Percentiles rank a stretch among this genome's conserved stretches.
Conservation (phyloP, 2,888 invertebrate genomes). For the Dexiosoma caninum region DNA sequence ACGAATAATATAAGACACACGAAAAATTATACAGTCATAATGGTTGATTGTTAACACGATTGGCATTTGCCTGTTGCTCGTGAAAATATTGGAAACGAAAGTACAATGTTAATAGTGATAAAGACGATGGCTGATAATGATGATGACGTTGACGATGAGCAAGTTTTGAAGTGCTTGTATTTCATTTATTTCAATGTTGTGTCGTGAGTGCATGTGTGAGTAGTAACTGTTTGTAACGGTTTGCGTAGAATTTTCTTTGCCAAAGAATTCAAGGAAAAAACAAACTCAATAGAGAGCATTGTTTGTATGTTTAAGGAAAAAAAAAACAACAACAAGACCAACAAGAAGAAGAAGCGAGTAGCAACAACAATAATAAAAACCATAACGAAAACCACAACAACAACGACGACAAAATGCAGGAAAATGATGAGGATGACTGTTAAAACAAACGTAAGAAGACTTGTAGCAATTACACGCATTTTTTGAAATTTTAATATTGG, state of each 20-base stretch:
- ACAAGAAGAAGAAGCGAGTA: conserved; percentile 1
- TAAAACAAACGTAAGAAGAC: conserved; percentile 54
- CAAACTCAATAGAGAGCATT: conserved; percentile 39
- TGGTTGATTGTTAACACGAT: conserved; percentile 37
- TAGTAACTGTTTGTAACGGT: conserved; percentile 16
- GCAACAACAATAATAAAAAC: conserved; percentile 31
- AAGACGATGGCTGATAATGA: not conserved
- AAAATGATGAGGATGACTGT: conserved; percentile 46
- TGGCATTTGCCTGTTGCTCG: conserved; percentile 64
- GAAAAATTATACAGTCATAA: conserved; percentile 30
- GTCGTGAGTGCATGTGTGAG: not conserved
- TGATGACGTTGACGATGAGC: not conserved
- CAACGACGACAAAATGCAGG: conserved; percentile 32
- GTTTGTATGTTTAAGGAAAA: not conserved
- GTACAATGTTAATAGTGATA: not conserved
- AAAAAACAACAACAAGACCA: not conserved
- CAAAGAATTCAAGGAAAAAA: conserved; percentile 10
- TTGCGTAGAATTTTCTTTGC: conserved; percentile 21
- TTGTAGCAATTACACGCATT: conserved; percentile 61
- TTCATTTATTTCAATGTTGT: not conserved
- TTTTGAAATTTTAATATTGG: conserved; percentile 56
- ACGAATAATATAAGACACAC: not conserved
- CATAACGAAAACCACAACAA: conserved; percentile 43
- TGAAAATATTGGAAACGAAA: conserved; percentile 40
- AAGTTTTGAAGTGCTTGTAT: conserved; percentile 5